Conservation (phyloP, 2,797 vertebrate genomes). For the Gymnoscopelus microlampas region DNA sequence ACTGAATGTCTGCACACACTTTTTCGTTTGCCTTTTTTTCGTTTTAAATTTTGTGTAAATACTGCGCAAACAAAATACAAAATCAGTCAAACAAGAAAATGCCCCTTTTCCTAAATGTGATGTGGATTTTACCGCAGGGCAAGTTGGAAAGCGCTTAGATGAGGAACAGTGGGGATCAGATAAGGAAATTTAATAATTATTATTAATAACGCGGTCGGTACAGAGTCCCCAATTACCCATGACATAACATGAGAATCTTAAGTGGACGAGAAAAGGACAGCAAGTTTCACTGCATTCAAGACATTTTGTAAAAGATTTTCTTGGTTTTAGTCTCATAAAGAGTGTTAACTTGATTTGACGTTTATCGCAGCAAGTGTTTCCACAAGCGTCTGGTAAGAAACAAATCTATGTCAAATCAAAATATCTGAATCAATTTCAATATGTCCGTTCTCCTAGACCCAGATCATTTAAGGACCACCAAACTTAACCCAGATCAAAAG, state of each 20-base stretch:
- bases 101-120: constrained; percentile 77
- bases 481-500: too few relatives aligned
- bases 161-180: constrained; percentile 45
- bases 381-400: too few relatives aligned
- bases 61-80: constrained; percentile 87
- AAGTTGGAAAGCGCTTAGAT: constrained; percentile 19
- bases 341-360: neutral
- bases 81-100: constrained; percentile 84
- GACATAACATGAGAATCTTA: constrained; percentile 1
- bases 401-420: too few relatives aligned
- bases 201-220: neutral
- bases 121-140: constrained; percentile 78
- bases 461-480: too few relatives aligned
- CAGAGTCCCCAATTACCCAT: constrained; percentile 9
- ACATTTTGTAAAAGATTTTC: constrained; percentile 32
- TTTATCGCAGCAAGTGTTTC: constrained; percentile 41
- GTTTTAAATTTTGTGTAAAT: constrained; percentile 94
- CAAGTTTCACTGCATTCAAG: constrained; percentile 41
- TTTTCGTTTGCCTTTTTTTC: constrained; percentile 81
- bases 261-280: constrained; percentile 1
- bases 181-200: neutral
- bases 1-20: constrained; percentile 73
- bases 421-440: too few relatives aligned
- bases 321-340: constrained; percentile 9
- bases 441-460: too few relatives aligned